A percentile compares a stretch with the other conserved stretches of the same genome.
phyloP scores from a whole-genome alignment of 2,797 vertebrate genomes.

The Octomys mimax region DNA sequence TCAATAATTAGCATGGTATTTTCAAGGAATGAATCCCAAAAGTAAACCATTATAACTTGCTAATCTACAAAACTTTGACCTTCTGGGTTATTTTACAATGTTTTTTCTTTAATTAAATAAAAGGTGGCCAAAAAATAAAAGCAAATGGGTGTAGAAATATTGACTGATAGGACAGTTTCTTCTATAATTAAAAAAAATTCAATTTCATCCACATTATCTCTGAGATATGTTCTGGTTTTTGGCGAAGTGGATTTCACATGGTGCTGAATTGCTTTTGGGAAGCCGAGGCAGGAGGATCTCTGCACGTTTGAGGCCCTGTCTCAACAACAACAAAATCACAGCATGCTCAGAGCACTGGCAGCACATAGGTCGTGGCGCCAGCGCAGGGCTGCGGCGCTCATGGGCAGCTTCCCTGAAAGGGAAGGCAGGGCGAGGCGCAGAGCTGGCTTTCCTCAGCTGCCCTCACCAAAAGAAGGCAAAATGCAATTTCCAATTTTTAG shows the following conservation, averaged over 20 bases:
- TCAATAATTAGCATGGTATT: slow-evolving; percentile 68
- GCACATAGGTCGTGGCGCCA: neutral
- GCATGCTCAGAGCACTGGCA: neutral
- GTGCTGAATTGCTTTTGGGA: neutral
- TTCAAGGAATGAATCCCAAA: slow-evolving; percentile 78
- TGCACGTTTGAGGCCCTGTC: neutral
- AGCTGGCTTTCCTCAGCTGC: neutral
- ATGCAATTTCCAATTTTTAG: neutral
- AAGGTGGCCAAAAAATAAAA: slow-evolving; percentile 71
- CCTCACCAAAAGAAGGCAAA: slow-evolving; percentile 42
- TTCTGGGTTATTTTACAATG: slow-evolving; percentile 72
- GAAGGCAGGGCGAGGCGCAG: neutral
- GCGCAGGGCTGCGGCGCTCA: rapidly evolving
- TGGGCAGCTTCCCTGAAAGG: neutral
- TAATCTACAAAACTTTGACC: slow-evolving; percentile 74
- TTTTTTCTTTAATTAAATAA: slow-evolving; percentile 59
- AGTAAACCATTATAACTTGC: slow-evolving; percentile 79
- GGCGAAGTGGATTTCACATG: neutral
- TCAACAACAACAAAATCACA: neutral
- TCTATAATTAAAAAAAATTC: slow-evolving; percentile 25
- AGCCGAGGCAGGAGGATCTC: neutral
- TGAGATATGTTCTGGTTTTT: slow-evolving; percentile 60
- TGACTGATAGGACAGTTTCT: neutral
- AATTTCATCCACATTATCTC: slow-evolving; percentile 56
- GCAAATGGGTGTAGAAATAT: slow-evolving; percentile 21